These are phyloP conservation scores for Sphaerophoria rueppellii DNA, from an alignment of 2,888 invertebrate species.

Conservation along the genomic window DNA sequence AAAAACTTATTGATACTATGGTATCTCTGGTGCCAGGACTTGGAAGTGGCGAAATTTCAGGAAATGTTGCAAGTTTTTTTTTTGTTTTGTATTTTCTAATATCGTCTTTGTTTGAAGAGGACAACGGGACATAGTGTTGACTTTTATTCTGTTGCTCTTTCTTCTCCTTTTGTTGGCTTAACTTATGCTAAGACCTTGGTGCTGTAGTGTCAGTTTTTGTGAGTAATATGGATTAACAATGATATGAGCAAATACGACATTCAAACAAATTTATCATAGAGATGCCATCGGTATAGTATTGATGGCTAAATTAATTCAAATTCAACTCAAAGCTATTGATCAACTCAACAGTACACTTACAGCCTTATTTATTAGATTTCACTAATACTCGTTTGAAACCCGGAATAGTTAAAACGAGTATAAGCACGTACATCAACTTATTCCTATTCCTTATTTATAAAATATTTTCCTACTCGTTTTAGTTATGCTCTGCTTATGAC, in stretches of 20 bases:
- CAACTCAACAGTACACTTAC: neutral
- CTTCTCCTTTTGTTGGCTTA: slow-evolving; percentile 34
- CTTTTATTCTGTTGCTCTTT: slow-evolving; percentile 60
- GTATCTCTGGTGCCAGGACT: neutral
- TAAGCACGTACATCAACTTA: too few species aligned
- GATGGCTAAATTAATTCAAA: neutral
- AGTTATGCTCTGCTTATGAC: neutral
- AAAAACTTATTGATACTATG: slow-evolving; percentile 18
- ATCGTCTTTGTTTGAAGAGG: slow-evolving; percentile 9
- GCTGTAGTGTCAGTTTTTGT: slow-evolving; percentile 23
- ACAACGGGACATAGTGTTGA: slow-evolving; percentile 52
- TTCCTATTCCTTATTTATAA: too few species aligned
- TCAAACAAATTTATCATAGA: slow-evolving; percentile 22
- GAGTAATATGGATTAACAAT: slow-evolving; percentile 38
- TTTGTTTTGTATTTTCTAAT: slow-evolving; percentile 13
- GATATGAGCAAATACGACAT: slow-evolving; percentile 49
- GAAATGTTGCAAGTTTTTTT: neutral
- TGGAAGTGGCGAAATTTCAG: slow-evolving; percentile 18
- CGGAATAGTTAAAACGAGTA: too few species aligned
- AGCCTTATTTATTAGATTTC: too few species aligned
- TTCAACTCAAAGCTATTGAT: neutral
- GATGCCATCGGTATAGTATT: neutral
- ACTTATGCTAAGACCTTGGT: neutral
- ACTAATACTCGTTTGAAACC: too few species aligned
- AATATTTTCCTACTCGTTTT: too few species aligned